These are phyloP conservation scores for Lagopus muta DNA, from an alignment of 2,113 vertebrate species.

Conservation along the genomic window DNA sequence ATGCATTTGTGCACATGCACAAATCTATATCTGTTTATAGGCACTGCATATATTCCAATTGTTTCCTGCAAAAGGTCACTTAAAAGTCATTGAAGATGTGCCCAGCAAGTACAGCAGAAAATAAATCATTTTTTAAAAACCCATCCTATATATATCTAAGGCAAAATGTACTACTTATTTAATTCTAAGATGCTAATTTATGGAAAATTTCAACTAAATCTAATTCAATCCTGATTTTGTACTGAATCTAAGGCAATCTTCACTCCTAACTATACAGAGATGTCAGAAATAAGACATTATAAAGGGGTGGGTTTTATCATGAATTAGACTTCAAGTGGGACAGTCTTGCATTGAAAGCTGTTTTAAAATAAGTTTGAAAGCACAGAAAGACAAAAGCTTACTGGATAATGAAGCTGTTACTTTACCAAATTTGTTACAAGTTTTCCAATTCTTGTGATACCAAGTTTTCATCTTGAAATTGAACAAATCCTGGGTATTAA, in stretches of 20 bases:
- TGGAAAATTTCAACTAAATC: background rate
- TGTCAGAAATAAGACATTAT: background rate
- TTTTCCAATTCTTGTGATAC: background rate
- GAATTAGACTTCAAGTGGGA: background rate
- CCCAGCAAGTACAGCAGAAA: background rate
- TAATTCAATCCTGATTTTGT: background rate
- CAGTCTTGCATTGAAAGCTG: background rate
- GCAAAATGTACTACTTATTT: background rate
- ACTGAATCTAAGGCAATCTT: background rate
- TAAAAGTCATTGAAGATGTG: background rate
- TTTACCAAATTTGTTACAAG: background rate
- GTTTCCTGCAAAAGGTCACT: background rate
- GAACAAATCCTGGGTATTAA: background rate
- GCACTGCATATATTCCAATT: background rate
- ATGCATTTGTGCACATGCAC: fast-evolving
- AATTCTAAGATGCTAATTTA: background rate
- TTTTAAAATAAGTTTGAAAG: background rate
- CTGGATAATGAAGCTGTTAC: background rate
- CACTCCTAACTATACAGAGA: background rate
- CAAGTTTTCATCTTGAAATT: background rate
- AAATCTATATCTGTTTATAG: background rate
- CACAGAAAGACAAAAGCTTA: background rate
- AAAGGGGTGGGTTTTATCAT: background rate
- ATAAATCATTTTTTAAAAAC: background rate
- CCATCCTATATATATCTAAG: fast-evolving